Base-by-base conservation (phyloP, 2,888 invertebrate species). In the Amphipoea oculea region DNA sequence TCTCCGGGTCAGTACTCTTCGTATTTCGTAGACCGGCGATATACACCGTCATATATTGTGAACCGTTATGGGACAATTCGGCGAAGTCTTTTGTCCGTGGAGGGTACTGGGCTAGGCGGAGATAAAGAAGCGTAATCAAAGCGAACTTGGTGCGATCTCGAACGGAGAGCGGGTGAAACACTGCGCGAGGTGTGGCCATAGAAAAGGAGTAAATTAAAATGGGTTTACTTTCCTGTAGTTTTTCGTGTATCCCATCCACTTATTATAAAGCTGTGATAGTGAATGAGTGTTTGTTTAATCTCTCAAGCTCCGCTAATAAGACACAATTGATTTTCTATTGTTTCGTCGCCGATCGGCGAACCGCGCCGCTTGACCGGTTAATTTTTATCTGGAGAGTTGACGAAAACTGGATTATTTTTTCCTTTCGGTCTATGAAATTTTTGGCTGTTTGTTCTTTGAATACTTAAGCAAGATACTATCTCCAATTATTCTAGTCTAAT, bases 61-160 rank as follows among this genome's bases (percentile, higher is more conserved):
- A 54, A 63, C 29, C 36, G 66, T 77, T 65, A 75, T 60, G 60
- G 70, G 74, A 81, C 86, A 79, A 83, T 86, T 83, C 29, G 68
- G 73, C 40, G 4, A 78, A 74, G 69, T 76, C 81, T 82, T 86
- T 86, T 83, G 82, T 86, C 48, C 70, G 63, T 71, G 23, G 63
- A 82, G 85, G 80, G 85, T 80, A 70, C 73, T 57, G 69, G 82
- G 73, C 71, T 79, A 80, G 78, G 73, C 84, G 73, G 73, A 86
- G 86, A 89, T 90, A 89, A 89, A 90, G 85, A 83, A 82, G 72
- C 81, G 83, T 88, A 90, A 90, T 90, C 90, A 88, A 89, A 88
- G 88, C 70, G 76, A 81, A 81, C 76, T 83, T 74, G 67, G 68
- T 51, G 76, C 83, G 82, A 88, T 89, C 85, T 88, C 85, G 67